phyloP scores from a whole-genome alignment of 1,140 invertebrate genomes.

The Trichonephila clavipes region DNA sequence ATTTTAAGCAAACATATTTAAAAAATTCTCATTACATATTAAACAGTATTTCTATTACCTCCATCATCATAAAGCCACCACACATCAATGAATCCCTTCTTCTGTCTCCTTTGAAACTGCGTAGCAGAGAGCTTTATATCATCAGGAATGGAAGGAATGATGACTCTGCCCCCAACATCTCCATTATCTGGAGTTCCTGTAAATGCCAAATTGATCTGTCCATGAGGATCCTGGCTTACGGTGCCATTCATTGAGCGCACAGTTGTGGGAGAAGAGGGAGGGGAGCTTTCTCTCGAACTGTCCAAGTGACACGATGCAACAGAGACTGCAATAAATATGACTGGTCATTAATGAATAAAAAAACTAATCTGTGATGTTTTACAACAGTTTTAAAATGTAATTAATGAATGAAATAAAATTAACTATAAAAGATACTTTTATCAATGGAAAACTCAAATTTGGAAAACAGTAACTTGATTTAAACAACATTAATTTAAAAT shows the following conservation, averaged over 20 bases:
- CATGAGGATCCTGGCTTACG: constrained; percentile 18
- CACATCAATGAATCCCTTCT: constrained; percentile 84
- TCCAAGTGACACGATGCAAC: constrained; percentile 63
- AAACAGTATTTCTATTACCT: constrained; percentile 81
- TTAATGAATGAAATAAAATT: too few relatives aligned
- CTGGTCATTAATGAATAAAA: too few relatives aligned
- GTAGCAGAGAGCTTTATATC: constrained; percentile 76
- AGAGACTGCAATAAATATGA: constrained; percentile 12
- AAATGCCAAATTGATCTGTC: constrained; percentile 52
- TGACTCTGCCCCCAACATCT: background rate
- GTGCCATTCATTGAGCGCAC: constrained; percentile 11
- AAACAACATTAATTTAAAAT: too few relatives aligned
- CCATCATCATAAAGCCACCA: constrained; percentile 86
- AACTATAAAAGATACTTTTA: too few relatives aligned
- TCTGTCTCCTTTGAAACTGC: constrained; percentile 79
- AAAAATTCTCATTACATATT: too few relatives aligned
- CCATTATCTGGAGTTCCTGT: background rate
- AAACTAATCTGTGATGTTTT: too few relatives aligned
- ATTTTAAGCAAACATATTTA: too few relatives aligned
- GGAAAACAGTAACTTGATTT: too few relatives aligned
- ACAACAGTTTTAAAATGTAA: too few relatives aligned
- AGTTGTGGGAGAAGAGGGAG: constrained; percentile 74
- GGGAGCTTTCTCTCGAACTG: constrained; percentile 77
- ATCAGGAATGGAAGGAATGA: constrained; percentile 73
- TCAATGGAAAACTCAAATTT: too few relatives aligned